These are phyloP conservation scores for Enteromius unitaeniatus DNA, from an alignment of 2,797 vertebrate genomes.

Conservation along the genomic window DNA sequence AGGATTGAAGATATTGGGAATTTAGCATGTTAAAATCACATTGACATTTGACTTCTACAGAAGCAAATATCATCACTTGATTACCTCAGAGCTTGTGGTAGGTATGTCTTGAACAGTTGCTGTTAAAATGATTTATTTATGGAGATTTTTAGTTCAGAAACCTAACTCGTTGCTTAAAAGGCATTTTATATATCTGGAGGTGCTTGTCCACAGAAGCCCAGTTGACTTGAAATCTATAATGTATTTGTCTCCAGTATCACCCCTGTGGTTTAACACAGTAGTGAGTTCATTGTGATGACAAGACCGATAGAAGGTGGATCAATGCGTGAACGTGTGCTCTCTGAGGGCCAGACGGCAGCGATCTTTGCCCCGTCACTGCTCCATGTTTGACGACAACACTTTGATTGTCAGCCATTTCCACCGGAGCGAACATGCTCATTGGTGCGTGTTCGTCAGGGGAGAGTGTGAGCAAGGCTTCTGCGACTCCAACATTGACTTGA, in stretches of 20 bases:
- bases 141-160: neutral
- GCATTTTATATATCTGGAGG: no score
- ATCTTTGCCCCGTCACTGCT: slow-evolving; percentile 57
- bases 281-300: slow-evolving; percentile 64
- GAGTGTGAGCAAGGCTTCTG: slow-evolving; percentile 14
- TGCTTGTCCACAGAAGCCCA: slow-evolving; percentile 36
- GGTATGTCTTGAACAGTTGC: neutral
- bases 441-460: slow-evolving; percentile 57
- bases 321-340: slow-evolving; percentile 49
- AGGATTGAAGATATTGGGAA: neutral
- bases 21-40: neutral
- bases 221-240: slow-evolving; percentile 58
- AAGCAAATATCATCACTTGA: neutral
- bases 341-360: slow-evolving; percentile 52
- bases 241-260: slow-evolving; percentile 63
- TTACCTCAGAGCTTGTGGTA: neutral
- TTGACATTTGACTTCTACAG: neutral
- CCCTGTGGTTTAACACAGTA: slow-evolving; percentile 63
- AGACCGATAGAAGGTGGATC: slow-evolving; percentile 62
- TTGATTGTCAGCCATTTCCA: slow-evolving; percentile 64
- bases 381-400: slow-evolving; percentile 60
- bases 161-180: neutral
- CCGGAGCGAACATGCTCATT: slow-evolving; percentile 51
- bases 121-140: neutral
- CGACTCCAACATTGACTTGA: slow-evolving; percentile 28